These are phyloP conservation scores for Poecilobothrus nobilitatus DNA, from an alignment of 2,888 invertebrate species.

Conservation along the genomic window DNA sequence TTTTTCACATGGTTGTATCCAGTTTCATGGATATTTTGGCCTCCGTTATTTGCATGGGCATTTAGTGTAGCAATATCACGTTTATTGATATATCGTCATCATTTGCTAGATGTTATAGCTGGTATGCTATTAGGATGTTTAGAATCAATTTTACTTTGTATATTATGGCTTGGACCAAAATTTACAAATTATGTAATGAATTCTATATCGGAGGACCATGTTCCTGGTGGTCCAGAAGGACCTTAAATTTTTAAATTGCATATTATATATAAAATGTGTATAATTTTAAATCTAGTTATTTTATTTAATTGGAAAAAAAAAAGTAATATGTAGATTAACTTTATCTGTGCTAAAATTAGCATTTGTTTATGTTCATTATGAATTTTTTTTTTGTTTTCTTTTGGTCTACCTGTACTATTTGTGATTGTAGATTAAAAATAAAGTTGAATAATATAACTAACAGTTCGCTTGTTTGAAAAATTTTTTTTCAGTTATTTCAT, in stretches of 20 bases:
- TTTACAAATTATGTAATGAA: conserved; percentile 43
- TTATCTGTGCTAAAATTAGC: not conserved
- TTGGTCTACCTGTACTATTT: not conserved
- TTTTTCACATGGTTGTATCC: conserved; percentile 62
- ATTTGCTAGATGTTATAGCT: conserved; percentile 71
- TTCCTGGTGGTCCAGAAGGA: conserved; percentile 27
- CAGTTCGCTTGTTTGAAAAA: not conserved
- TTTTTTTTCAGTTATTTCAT: not conserved
- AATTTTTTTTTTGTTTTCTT: not conserved
- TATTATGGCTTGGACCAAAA: conserved; percentile 62
- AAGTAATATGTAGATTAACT: not conserved
- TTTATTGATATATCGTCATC: conserved; percentile 75
- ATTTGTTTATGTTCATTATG: not conserved
- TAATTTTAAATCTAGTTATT: no score
- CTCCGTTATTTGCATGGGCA: conserved; percentile 67
- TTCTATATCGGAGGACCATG: conserved; percentile 32
- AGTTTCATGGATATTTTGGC: conserved; percentile 51
- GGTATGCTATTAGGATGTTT: conserved; percentile 66
- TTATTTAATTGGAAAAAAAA: not conserved
- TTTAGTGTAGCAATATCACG: conserved; percentile 67
- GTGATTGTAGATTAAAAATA: conserved; percentile 4
- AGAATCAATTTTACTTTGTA: conserved; percentile 55
- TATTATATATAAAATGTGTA: not conserved
- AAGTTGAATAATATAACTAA: not conserved
- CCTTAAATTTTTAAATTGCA: conserved; percentile 50